Conservation (phyloP, 2,113 vertebrate genomes). For the Galeopterus variegatus region DNA sequence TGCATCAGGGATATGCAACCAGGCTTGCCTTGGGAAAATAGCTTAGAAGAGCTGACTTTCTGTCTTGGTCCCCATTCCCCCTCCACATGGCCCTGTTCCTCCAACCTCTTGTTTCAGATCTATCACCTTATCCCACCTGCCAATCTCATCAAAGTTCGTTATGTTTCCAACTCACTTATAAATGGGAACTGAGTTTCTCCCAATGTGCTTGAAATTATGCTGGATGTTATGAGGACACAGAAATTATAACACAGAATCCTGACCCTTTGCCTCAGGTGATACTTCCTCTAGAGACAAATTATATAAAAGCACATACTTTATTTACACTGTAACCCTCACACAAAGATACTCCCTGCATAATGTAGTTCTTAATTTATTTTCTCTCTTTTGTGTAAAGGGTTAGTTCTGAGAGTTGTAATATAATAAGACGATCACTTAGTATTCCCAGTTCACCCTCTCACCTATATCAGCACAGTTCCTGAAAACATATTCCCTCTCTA, state of each 20-base stretch:
- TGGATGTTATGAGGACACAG: neutral
- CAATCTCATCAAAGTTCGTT: neutral
- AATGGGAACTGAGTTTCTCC: neutral
- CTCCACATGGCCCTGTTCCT: neutral
- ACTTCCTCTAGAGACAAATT: slow-evolving; percentile 48
- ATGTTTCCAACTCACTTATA: neutral
- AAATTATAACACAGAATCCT: slow-evolving; percentile 7
- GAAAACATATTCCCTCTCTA: neutral
- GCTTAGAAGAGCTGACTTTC: neutral
- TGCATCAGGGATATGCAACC: neutral
- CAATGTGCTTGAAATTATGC: neutral
- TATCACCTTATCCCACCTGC: neutral
- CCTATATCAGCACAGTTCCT: neutral
- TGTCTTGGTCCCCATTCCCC: neutral
- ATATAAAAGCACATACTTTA: neutral
- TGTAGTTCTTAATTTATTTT: neutral
- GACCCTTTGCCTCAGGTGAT: neutral
- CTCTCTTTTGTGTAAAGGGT: neutral
- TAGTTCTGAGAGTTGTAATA: neutral
- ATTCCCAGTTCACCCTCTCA: neutral
- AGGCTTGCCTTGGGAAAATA: neutral
- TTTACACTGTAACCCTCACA: neutral
- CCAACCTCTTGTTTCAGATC: neutral
- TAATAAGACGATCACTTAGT: neutral
- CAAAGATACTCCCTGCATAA: neutral